phyloP scores from a whole-genome alignment of 1,140 invertebrate species.

The Brachionus sp. region DNA sequence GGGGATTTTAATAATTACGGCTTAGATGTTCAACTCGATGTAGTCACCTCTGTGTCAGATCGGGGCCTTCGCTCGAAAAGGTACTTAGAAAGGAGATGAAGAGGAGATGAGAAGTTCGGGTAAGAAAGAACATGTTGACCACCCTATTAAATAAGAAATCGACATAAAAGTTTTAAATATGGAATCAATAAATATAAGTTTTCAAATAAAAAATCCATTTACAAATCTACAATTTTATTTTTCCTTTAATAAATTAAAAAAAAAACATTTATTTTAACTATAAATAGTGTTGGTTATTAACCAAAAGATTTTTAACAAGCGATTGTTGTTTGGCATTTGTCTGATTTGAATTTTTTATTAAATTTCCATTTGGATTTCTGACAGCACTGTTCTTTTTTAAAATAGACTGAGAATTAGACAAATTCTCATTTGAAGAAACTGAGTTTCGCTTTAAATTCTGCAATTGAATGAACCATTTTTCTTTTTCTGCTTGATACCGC shows the following conservation, averaged over 20 bases:
- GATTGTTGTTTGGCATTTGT: not conserved
- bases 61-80: too few relatives aligned
- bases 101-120: too few relatives aligned
- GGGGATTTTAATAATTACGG: too few relatives aligned
- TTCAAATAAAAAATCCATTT: not conserved
- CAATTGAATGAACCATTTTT: constrained; percentile 24
- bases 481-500: constrained; percentile 6
- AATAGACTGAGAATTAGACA: not conserved
- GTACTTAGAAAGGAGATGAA: too few relatives aligned
- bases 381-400: not conserved
- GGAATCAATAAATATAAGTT: not conserved
- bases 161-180: not conserved
- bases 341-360: not conserved
- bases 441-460: not conserved
- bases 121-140: too few relatives aligned
- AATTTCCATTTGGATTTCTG: not conserved
- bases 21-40: too few relatives aligned
- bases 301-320: not conserved
- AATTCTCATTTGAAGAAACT: constrained; percentile 30
- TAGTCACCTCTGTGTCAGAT: too few relatives aligned
- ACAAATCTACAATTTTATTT: constrained; percentile 22
- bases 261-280: not conserved
- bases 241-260: not conserved
- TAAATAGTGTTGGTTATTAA: constrained; percentile 38
- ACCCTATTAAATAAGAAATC: too few relatives aligned